Evolutionary conservation across 2,113 vertebrate genomes (phyloP).

Genomic region (Atractosteus spatula): DNA sequence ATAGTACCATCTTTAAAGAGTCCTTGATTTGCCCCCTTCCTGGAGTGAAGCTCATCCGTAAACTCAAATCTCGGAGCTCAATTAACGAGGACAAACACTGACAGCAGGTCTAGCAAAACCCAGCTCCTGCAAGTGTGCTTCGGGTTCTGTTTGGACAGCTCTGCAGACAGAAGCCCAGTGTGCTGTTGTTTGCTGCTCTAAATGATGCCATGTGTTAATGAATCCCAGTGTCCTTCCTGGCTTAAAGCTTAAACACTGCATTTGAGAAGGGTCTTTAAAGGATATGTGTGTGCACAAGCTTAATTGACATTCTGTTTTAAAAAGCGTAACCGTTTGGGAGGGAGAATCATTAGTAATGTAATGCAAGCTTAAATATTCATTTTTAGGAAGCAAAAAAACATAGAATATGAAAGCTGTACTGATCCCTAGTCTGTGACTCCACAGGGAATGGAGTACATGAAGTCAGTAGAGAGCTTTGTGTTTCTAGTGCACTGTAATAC

Average conservation of each 20-base stretch:
- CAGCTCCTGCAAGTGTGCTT: not conserved
- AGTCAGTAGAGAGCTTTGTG: no score
- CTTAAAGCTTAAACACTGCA: not conserved
- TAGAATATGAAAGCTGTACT: no score
- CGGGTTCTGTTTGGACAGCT: not conserved
- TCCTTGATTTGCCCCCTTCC: conserved; percentile 5
- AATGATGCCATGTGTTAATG: no score
- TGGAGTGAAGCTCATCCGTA: not conserved
- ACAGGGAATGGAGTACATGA: no score
- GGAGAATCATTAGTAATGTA: no score
- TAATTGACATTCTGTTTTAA: conserved; percentile 4
- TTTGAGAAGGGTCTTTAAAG: not conserved
- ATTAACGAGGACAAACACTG: conserved; percentile 17
- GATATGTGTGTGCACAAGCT: conserved; percentile 6
- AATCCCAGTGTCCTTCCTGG: conserved; percentile 7
- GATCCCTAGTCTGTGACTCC: no score
- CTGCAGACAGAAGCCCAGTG: not conserved
- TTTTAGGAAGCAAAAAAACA: no score
- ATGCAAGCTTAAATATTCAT: no score
- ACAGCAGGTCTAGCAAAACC: not conserved
- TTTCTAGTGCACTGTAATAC: no score
- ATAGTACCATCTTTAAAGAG: conserved; percentile 6
- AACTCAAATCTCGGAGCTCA: conserved; percentile 10
- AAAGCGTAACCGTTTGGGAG: no score
- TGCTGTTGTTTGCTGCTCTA: not conserved